Base-by-base conservation (phyloP, 1,140 invertebrate species). In the Argopecten irradians region DNA sequence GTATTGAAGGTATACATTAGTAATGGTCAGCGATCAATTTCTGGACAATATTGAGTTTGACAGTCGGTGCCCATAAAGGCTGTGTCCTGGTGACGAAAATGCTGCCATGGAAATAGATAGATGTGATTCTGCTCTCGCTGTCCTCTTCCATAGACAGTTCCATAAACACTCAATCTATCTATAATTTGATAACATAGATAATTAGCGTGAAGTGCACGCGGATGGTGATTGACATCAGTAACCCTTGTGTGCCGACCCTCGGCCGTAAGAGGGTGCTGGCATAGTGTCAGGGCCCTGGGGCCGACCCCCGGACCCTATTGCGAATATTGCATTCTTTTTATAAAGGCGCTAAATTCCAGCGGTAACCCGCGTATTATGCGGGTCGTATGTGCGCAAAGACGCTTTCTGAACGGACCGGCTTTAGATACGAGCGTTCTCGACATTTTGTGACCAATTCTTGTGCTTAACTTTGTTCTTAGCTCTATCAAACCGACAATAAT, bases 21-120 rank as follows among this genome's bases (percentile, higher is more conserved):
- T 88, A 11, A 88, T 84, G 87, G 87, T 88, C 87, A 88, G 87
- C 84, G 83, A 84, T 88, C 83, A 88, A 84, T 84, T 88, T 88
- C 83, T 83, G 82, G 41, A 88, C 41, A 88, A 84, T 88, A 88
- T 88, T 41, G 39, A 55, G 84, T 84, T 88, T 88, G 87, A 88
- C 87, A 43, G 39, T 84, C 34, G 41, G 87, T 84, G 41, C 34
- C 28, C 34, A 83, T 84, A 83, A 88, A 55, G 83, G 82, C 82
- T 39, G 41, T 83, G 36, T 41, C 35, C 87, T 55, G 87, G 84
- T 43, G 34, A 84, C 28, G 0, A n/a, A 83, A 33, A 34, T 84
- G 86, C 43, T 83, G 28, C 55, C n/a, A 28, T 71, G 1, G 55
- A 71, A 11, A n/a, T 28, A 71, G 55, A 71, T 71, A 71, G 22